phyloP scores from a whole-genome alignment of 2,113 vertebrate genomes.

The Anoplopoma fimbria region DNA sequence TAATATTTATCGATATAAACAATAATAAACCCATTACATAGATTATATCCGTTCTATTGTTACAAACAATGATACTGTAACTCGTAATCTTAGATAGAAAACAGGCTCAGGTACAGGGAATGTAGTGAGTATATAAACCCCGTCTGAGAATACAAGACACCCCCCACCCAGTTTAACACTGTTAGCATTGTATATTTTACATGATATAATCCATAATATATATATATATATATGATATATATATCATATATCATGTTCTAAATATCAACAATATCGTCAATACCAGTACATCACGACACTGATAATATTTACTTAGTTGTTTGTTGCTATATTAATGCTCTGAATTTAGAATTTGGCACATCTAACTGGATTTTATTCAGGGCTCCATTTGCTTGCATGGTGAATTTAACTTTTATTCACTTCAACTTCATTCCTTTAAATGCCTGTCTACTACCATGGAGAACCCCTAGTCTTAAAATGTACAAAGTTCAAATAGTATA shows the following conservation, averaged over 20 bases:
- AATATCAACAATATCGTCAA: neutral
- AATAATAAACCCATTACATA: neutral
- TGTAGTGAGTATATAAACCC: rapidly evolving
- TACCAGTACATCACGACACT: neutral
- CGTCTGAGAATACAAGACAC: no score
- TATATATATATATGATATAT: no score
- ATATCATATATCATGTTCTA: no score
- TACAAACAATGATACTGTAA: neutral
- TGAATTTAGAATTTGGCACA: neutral
- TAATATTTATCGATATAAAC: neutral
- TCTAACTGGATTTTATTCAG: neutral
- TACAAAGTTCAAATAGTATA: neutral
- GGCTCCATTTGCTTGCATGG: neutral
- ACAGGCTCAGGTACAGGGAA: neutral
- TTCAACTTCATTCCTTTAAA: neutral
- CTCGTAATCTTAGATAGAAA: neutral
- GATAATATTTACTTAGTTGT: neutral
- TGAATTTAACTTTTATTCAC: neutral
- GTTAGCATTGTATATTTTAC: no score
- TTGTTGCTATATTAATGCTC: neutral
- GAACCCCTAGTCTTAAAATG: neutral
- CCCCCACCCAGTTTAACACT: no score
- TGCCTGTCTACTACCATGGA: neutral
- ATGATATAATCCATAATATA: no score
- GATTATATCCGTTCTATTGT: neutral